These are phyloP conservation scores for Lapara coniferarum DNA, from an alignment of 2,888 invertebrate species.

Conservation along the genomic window DNA sequence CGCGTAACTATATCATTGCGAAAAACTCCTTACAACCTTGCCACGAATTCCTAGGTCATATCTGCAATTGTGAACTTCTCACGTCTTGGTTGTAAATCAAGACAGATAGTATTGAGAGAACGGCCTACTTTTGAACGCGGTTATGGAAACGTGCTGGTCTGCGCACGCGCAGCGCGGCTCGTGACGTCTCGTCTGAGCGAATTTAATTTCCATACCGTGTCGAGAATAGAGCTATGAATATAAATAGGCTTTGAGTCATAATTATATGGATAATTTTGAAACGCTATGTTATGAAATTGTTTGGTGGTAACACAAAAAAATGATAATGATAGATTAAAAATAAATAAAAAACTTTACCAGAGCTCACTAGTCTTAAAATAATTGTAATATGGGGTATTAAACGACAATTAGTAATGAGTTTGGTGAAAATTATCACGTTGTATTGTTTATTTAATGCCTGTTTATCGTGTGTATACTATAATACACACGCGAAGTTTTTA, in stretches of 20 bases:
- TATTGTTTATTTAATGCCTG: no score
- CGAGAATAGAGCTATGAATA: constrained; percentile 23
- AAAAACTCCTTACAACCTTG: constrained; percentile 19
- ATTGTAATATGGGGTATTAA: no score
- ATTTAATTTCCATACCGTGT: constrained; percentile 24
- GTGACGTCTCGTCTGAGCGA: constrained; percentile 32
- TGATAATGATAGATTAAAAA: no score
- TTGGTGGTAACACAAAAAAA: no score
- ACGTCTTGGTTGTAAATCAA: constrained; percentile 8
- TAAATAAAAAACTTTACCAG: no score
- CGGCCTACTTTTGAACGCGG: constrained; percentile 35
- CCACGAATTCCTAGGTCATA: constrained; percentile 24
- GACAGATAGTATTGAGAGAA: constrained; percentile 13
- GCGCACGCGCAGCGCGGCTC: constrained; percentile 35
- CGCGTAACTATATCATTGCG: constrained; percentile 13
- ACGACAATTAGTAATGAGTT: no score
- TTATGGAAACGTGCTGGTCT: constrained; percentile 32
- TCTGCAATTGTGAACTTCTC: constrained; percentile 19
- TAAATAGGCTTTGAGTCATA: constrained; percentile 15
- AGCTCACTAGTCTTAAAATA: no score
- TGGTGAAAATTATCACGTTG: no score
- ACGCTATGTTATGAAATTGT: background rate
- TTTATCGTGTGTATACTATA: no score
- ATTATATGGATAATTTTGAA: background rate
- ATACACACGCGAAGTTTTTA: no score